Percentiles rank a stretch among this genome's conserved stretches.
Evolutionary conservation across 2,113 vertebrate species (phyloP).

Genomic region (Pholis gunnellus): DNA sequence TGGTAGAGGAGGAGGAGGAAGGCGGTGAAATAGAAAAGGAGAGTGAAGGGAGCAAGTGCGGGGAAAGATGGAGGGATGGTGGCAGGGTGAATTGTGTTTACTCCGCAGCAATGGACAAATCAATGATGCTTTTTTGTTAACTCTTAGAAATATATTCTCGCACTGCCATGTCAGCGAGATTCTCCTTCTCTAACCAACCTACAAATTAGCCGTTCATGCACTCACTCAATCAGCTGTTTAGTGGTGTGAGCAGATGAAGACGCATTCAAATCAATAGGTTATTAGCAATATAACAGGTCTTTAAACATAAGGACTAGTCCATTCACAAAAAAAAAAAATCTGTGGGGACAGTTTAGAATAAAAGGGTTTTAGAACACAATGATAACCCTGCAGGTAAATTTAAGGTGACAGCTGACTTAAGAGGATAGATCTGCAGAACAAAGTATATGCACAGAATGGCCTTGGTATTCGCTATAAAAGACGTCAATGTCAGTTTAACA

Average conservation of each 20-base stretch:
- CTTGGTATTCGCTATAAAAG: constrained; percentile 49
- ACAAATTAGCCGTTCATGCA: constrained; percentile 40
- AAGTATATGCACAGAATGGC: constrained; percentile 24
- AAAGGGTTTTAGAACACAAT: constrained; percentile 42
- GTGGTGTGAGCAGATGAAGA: constrained; percentile 29
- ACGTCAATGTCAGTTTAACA: constrained; percentile 62
- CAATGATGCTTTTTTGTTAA: constrained; percentile 55
- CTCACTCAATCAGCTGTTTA: constrained; percentile 43
- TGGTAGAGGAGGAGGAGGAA: constrained; percentile 4
- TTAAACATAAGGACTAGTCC: constrained; percentile 31
- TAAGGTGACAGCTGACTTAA: constrained; percentile 58
- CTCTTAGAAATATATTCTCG: constrained; percentile 36
- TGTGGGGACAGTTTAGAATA: constrained; percentile 33
- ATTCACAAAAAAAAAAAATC: constrained; percentile 22
- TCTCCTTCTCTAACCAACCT: constrained; percentile 47
- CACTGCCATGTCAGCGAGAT: constrained; percentile 32
- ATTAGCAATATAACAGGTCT: constrained; percentile 56
- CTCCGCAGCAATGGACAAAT: constrained; percentile 59
- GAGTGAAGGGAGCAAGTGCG: constrained; percentile 61
- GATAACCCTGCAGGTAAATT: constrained; percentile 39
- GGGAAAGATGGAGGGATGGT: constrained; percentile 50
- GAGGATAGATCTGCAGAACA: constrained; percentile 42
- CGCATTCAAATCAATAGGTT: constrained; percentile 63
- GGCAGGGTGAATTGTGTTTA: constrained; percentile 64
- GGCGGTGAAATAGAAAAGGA: constrained; percentile 50